phyloP scores from a whole-genome alignment of 2,113 vertebrate genomes.

The human (Homo sapiens) region GRCh38 chr2:43757001-43757500 shows the following conservation, averaged over 20 bases:
- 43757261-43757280: constrained; percentile 86
- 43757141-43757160: constrained; percentile 90
- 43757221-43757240: constrained; percentile 95
- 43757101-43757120: constrained; percentile 83
- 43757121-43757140: constrained; percentile 96
- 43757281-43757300: not conserved
- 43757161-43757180: constrained; percentile 86
- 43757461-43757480: too few relatives aligned
- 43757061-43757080: constrained; percentile 51
- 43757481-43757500: too few relatives aligned
- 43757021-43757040: not conserved
- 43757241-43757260: constrained; percentile 91
- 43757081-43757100: constrained; percentile 45
- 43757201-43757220: constrained; percentile 95
- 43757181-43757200: constrained; percentile 93
- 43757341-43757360: not conserved
- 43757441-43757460: too few relatives aligned
- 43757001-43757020: not conserved
- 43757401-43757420: not conserved
- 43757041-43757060: constrained; percentile 23
- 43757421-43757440: too few relatives aligned
- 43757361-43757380: not conserved
- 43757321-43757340: constrained; percentile 10
- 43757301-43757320: not conserved
- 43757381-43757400: not conserved